Evolutionary conservation across 2,113 vertebrate species (phyloP), one percentile per base, ranked within the genome.

Genomic region (Phaethornis superciliosus): DNA sequence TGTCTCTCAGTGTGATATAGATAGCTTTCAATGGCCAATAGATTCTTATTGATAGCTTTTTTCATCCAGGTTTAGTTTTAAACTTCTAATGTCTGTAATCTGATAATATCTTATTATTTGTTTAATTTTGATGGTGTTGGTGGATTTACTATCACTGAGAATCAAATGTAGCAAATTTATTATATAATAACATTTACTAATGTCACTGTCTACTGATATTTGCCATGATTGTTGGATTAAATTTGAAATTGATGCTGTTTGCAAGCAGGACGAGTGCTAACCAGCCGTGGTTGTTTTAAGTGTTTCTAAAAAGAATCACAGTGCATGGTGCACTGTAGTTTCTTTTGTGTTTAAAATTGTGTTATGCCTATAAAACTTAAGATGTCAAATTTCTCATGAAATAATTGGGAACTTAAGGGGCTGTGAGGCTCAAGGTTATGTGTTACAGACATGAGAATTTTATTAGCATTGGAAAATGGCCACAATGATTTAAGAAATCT

Each of bases 81-180:
- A 77, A 89, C 20, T 69, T 88, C 64, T 81, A 65, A 24, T 74
- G 14, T 70, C 84, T 93, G n/a, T 71, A 83, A 89, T 79, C 17
- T 89, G 88, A 74, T 96, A 69, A 76, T 81, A 79, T 91, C 54
- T 93, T 94, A 94, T 94, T 93, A 92, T 92, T 95, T 94, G 79
- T 70, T 96, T 97, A 54, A 96, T 97, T 97, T 98, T 94, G 49
- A 42, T 89, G 64, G 94, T 95, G 93, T 96, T 95, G 86, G 84
- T 97, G 56, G 95, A 97, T 98, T 97, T 97, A 97, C 64, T 96
- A 67, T 95, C 78, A 94, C 63, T 92, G 68, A 96, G 95, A 97
- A 95, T 18, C 46, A 96, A 97, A 88, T 76, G 65, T 89, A 84
- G 84, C 89, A 94, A 89, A 79, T 63, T 56, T 86, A 93, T 93